Evolutionary conservation across 1,140 invertebrate genomes (phyloP).

Genomic region (Planococcus citri): DNA sequence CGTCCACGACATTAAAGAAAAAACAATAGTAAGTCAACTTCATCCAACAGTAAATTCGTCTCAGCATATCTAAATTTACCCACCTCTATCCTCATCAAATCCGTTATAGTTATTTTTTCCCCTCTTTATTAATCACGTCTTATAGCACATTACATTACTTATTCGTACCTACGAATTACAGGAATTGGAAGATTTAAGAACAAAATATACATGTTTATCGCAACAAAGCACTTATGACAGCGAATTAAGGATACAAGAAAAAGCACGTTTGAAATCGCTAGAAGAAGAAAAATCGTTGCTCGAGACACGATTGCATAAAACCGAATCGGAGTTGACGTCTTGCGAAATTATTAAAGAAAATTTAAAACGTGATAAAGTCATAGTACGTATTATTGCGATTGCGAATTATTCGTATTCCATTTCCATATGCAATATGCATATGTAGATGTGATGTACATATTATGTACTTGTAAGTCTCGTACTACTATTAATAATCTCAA

Average conservation of each 20-base stretch:
- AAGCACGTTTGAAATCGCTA: conserved; percentile 44
- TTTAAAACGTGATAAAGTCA: conserved; percentile 49
- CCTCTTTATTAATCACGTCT: too few relatives aligned
- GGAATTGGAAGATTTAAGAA: conserved; percentile 10
- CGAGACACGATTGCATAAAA: conserved; percentile 53
- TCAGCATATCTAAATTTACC: too few relatives aligned
- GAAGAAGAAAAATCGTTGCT: conserved; percentile 55
- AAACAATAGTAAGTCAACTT: conserved; percentile 44
- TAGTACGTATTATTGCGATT: conserved; percentile 26
- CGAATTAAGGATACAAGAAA: conserved; percentile 37
- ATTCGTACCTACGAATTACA: too few relatives aligned
- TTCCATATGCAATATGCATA: too few relatives aligned
- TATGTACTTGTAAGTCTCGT: background rate
- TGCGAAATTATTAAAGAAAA: conserved; percentile 48
- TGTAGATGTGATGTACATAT: background rate
- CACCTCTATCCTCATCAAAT: too few relatives aligned
- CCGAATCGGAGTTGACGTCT: conserved; percentile 52
- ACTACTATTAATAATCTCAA: background rate
- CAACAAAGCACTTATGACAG: conserved; percentile 10
- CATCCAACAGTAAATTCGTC: too few relatives aligned
- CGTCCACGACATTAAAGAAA: conserved; percentile 58
- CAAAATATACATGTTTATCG: background rate
- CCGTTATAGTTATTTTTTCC: too few relatives aligned
- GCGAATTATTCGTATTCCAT: too few relatives aligned
- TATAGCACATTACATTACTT: too few relatives aligned